These are phyloP conservation scores for Ophraella communa DNA, from an alignment of 2,888 invertebrate genomes.

Conservation along the genomic window DNA sequence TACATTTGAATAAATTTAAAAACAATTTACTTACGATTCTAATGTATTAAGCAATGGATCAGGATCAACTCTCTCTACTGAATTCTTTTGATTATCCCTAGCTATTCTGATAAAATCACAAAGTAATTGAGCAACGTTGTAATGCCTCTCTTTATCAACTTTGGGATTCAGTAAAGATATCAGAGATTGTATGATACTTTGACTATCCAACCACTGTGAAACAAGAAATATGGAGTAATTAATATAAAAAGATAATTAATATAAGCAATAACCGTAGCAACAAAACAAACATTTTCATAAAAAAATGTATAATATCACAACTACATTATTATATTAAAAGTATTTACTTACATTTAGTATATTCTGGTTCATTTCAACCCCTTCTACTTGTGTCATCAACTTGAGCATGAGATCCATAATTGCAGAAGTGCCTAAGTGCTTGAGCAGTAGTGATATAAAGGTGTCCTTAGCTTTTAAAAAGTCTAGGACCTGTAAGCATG, in stretches of 20 bases:
- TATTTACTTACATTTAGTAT: conserved; percentile 74
- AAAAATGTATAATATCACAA: too few relatives aligned
- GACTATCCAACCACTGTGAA: conserved; percentile 87
- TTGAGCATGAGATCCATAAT: conserved; percentile 91
- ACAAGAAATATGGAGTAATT: conserved; percentile 13
- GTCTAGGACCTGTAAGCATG: conserved; percentile 89
- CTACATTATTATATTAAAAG: too few relatives aligned
- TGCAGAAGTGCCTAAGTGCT: conserved; percentile 92
- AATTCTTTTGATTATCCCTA: conserved; percentile 66
- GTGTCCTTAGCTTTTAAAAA: conserved; percentile 87
- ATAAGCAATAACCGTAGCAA: too few relatives aligned
- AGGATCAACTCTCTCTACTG: conserved; percentile 67
- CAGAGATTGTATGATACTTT: conserved; percentile 84
- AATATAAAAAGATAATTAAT: not conserved
- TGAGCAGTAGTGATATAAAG: conserved; percentile 85
- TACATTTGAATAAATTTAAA: conserved; percentile 7
- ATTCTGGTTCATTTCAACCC: conserved; percentile 73
- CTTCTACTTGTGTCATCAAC: conserved; percentile 83
- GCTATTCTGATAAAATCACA: conserved; percentile 82
- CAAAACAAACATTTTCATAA: too few relatives aligned
- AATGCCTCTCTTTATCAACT: conserved; percentile 77
- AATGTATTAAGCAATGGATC: conserved; percentile 77
- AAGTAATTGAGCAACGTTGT: conserved; percentile 86
- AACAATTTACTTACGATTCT: conserved; percentile 69
- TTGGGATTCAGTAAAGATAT: conserved; percentile 69